Conservation (phyloP, 2,113 vertebrate genomes). For the Cheilinus undulatus region DNA sequence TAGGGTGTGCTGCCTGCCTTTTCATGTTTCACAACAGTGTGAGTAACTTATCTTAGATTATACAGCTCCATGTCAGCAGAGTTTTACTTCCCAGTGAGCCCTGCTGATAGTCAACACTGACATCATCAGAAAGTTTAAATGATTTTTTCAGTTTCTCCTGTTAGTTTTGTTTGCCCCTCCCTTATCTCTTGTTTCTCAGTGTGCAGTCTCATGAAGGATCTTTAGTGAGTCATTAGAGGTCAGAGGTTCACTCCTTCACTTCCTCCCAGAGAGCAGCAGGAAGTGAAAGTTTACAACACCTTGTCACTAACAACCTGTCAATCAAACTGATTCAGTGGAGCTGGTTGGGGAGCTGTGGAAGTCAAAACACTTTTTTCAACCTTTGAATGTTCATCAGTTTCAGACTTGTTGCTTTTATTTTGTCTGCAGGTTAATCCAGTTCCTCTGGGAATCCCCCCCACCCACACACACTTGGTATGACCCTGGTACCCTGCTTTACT, state of each 20-base stretch:
- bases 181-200: conserved; percentile 3
- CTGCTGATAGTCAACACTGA: not conserved
- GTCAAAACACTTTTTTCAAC: conserved; percentile 63
- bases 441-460: not conserved
- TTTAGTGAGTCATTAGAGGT: conserved; percentile 67
- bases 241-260: conserved; percentile 70
- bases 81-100: too few relatives aligned
- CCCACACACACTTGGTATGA: too few relatives aligned
- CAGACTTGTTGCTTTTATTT: conserved; percentile 54
- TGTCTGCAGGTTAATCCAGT: conserved; percentile 45
- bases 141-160: not conserved
- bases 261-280: conserved; percentile 72
- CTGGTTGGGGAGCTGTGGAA: conserved; percentile 71
- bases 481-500: too few relatives aligned
- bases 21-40: too few relatives aligned
- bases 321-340: conserved; percentile 63
- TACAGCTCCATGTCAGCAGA: too few relatives aligned
- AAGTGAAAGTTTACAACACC: conserved; percentile 78
- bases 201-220: conserved; percentile 37
- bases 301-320: conserved; percentile 77
- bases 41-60: too few relatives aligned
- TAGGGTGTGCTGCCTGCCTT: too few relatives aligned
- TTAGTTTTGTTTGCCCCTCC: not conserved
- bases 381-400: conserved; percentile 30
- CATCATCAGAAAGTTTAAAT: not conserved